phyloP scores from a whole-genome alignment of 2,113 vertebrate species.

The Catharus fuscescens region DNA sequence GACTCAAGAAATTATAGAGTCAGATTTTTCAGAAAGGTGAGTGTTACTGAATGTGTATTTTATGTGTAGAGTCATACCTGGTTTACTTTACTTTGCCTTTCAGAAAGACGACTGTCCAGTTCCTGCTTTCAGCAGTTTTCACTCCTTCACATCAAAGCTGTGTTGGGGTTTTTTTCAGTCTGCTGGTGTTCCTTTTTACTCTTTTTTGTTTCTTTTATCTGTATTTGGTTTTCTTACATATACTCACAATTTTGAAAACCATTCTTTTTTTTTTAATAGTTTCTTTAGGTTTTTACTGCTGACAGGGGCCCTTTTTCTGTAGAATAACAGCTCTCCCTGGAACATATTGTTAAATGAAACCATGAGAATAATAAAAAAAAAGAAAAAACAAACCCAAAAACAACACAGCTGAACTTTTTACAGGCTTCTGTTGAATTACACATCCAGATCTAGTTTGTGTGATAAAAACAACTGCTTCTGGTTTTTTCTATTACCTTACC shows the following conservation, averaged over 20 bases:
- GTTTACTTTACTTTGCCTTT: neutral
- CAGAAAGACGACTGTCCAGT: neutral
- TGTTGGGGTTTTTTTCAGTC: neutral
- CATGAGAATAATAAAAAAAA: neutral
- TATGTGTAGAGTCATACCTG: neutral
- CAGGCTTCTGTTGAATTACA: neutral
- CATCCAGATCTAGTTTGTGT: neutral
- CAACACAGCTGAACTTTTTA: neutral
- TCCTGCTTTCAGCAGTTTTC: neutral
- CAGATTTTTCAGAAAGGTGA: constrained; percentile 87
- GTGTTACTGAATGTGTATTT: constrained; percentile 9
- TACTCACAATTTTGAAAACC: neutral
- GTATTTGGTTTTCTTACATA: neutral
- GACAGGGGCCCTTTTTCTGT: neutral
- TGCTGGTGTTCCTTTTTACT: neutral
- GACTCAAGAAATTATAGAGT: constrained; percentile 83
- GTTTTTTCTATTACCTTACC: neutral
- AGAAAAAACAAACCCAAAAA: accelerated
- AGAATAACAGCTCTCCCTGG: neutral
- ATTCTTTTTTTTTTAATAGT: neutral
- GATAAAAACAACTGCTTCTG: neutral
- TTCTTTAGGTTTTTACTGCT: neutral
- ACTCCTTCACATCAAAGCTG: neutral
- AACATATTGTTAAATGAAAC: neutral
- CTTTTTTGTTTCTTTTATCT: neutral